phyloP scores from a whole-genome alignment of 2,113 vertebrate genomes.

The Gymnorhina tibicen region DNA sequence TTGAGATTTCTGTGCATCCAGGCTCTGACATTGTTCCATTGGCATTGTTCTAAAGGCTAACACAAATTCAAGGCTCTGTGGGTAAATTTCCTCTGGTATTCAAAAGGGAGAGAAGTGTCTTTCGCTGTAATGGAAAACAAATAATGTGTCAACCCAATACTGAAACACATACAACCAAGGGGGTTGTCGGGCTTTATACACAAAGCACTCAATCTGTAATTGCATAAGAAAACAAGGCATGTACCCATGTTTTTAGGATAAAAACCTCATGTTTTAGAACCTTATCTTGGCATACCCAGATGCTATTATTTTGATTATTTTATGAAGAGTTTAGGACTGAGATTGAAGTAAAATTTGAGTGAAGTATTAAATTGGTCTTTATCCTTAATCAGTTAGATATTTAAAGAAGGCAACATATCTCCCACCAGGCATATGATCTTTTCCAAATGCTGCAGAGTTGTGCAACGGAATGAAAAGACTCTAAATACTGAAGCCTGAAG shows the following conservation, averaged over 20 bases:
- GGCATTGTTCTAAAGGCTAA: neutral
- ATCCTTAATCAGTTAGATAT: neutral
- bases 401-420: neutral
- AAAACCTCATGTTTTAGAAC: neutral
- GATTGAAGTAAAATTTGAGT: neutral
- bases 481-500: neutral
- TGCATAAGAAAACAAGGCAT: neutral
- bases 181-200: neutral
- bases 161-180: neutral
- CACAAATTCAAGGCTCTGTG: neutral
- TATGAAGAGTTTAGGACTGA: neutral
- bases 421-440: neutral
- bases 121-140: neutral
- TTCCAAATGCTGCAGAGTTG: neutral
- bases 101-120: neutral
- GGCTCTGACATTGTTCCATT: neutral
- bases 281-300: neutral
- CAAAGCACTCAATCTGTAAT: neutral
- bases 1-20: neutral
- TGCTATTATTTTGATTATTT: neutral
- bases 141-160: fast-evolving
- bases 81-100: neutral
- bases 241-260: neutral
- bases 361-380: neutral
- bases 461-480: neutral